Conservation (phyloP, 2,113 vertebrate genomes). For the Xiphophorus maculatus region DNA sequence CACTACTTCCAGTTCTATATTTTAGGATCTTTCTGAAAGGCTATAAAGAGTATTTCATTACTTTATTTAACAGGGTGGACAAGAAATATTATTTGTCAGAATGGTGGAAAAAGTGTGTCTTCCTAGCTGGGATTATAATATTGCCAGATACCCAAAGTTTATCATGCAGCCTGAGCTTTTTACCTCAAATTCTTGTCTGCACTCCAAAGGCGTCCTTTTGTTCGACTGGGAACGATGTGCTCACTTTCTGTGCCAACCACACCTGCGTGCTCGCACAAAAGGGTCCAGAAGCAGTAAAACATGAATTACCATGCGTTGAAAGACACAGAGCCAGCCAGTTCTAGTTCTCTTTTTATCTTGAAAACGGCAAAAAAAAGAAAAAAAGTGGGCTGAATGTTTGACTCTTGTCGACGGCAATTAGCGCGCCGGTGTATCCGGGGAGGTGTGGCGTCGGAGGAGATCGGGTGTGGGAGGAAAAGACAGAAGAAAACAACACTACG, state of each 20-base stretch:
- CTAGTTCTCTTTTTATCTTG: conserved; percentile 19
- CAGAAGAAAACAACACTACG: not conserved
- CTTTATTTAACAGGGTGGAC: not conserved
- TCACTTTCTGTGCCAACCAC: conserved; percentile 18
- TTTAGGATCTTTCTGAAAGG: not conserved
- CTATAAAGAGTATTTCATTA: not conserved
- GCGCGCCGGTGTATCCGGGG: conserved; percentile 18
- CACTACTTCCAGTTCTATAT: not conserved
- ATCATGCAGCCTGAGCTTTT: conserved; percentile 22
- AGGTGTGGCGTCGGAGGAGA: conserved; percentile 9
- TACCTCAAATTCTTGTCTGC: conserved; percentile 17
- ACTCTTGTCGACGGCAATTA: conserved; percentile 66
- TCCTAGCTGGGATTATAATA: not conserved
- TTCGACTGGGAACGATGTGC: conserved; percentile 16
- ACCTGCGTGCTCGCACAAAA: conserved; percentile 21
- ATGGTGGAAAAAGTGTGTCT: not conserved
- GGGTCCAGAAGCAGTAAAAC: conserved; percentile 18
- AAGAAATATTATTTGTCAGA: not conserved
- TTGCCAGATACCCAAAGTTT: conserved; percentile 14
- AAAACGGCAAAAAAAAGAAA: not conserved
- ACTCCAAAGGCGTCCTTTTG: conserved; percentile 42
- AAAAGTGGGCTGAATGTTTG: conserved; percentile 16
- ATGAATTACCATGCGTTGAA: conserved; percentile 52
- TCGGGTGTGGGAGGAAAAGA: conserved; percentile 34
- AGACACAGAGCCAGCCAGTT: conserved; percentile 37